These are phyloP conservation scores for Phacellophora camtschatica DNA, from an alignment of 30 jellyfish, hydroid and myxozoan genomes.

Conservation along the genomic window DNA sequence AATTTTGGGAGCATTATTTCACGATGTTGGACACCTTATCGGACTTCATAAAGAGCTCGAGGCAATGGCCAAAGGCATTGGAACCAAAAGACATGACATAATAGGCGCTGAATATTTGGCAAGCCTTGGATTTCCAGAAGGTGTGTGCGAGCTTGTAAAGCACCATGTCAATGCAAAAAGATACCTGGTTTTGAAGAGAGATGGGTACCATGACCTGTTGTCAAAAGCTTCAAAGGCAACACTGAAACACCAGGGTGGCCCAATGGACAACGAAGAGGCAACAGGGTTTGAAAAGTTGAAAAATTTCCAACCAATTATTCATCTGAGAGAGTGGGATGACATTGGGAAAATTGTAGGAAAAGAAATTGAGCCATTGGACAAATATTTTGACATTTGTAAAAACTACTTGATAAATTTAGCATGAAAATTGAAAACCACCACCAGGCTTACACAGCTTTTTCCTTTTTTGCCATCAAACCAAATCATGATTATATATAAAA, in stretches of 20 bases:
- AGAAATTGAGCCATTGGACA: slow-evolving; percentile 17
- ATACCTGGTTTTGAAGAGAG: slow-evolving; percentile 38
- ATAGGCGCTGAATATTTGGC: slow-evolving; percentile 58
- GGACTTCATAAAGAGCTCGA: slow-evolving; percentile 55
- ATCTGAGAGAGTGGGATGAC: slow-evolving; percentile 74
- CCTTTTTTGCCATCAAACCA: too few relatives aligned
- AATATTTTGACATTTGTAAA: slow-evolving; percentile 49
- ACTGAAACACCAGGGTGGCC: slow-evolving; percentile 69
- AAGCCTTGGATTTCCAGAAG: slow-evolving; percentile 54
- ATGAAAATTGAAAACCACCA: too few relatives aligned
- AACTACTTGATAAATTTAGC: not conserved
- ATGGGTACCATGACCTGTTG: slow-evolving; percentile 46
- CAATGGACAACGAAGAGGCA: slow-evolving; percentile 69
- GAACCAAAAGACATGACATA: slow-evolving; percentile 62
- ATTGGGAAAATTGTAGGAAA: slow-evolving; percentile 56
- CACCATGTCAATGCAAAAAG: slow-evolving; percentile 75
- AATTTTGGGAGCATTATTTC: slow-evolving; percentile 67
- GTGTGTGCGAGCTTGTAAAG: slow-evolving; percentile 59
- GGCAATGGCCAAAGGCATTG: slow-evolving; percentile 64
- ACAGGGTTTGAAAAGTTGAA: slow-evolving; percentile 45
- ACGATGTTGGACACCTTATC: slow-evolving; percentile 72
- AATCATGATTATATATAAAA: too few relatives aligned
- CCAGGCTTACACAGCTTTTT: too few relatives aligned
- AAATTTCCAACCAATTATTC: slow-evolving; percentile 43
- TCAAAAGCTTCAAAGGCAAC: slow-evolving; percentile 61